Base-by-base conservation (phyloP, 2,113 vertebrate genomes). In the Syngnathus typhle region DNA sequence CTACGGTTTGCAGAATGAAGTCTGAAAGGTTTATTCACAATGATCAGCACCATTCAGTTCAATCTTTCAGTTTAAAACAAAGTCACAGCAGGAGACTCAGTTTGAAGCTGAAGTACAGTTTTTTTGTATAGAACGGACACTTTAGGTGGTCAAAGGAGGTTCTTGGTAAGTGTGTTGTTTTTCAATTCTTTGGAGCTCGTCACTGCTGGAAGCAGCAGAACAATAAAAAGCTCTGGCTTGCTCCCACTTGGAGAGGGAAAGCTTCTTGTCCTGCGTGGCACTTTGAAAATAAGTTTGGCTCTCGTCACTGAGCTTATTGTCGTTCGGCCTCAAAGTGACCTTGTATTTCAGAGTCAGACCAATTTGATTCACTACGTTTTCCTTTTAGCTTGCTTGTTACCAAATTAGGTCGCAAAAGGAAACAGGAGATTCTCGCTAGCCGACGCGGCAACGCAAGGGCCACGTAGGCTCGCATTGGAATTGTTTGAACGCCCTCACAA, bases 161-260 rank as follows among this genome's bases (percentile, higher is more conserved):
- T 32, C 27, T 32, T 32, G 27, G 51, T 54, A n/a, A 54, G n/a
- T 54, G n/a, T 23, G n/a, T 4, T 54, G n/a, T 23, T 54, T 54
- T 21, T 77, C 72, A n/a, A 52, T 58, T 73, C 7, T 65, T 62
- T 76, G 69, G 46, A 75, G 43, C 77, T 77, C 72, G 82, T 23
- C 74, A 60, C 49, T 23, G 27, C 65, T 32, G 43, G 61, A 63
- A 61, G 63, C 71, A 74, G 36, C 27, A 52, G 60, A 73, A 78
- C 47, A 68, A 60, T 38, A 59, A 19, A 69, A 75, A 58, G 41
- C 47, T 59, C 58, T 73, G 67, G 67, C 75, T 36, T 43, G 67
- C 56, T 74, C 64, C 81, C 73, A 69, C 51, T 63, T 72, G 37
- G 15, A 68, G 56, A 68, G 63, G 60, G 62, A 62, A 8, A 32